Base-by-base conservation (phyloP, 30 jellyfish, hydroid and myxozoan genomes). In the Aurelia coerulea region DNA sequence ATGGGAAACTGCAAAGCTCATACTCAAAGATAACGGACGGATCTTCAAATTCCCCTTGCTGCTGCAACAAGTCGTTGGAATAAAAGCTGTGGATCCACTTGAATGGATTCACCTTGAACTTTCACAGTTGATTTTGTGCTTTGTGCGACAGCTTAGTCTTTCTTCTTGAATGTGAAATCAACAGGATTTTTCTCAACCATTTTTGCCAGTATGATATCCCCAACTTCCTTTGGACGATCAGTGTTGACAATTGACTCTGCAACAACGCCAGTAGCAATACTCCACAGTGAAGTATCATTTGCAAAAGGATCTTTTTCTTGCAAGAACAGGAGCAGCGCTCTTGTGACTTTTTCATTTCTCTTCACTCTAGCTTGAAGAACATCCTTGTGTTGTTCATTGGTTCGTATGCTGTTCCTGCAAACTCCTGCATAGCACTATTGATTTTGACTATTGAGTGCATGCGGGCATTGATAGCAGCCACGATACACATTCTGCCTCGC, bases 311-410 rank as follows among this genome's bases (percentile, higher is more conserved):
- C n/a, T n/a, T n/a, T n/a, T n/a, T 73, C 88, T 11, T 13, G 41
- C 6, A 84, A 15, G n/a, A 31, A 58, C 31, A 31, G 60, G 5
- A 49, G 46, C 11, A 73, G 33, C 12, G 74, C 18, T 42, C 56
- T 31, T 23, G 78, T 31, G 49, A 67, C 94, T 49, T 85, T 63
- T 65, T 18, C 46, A 65, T 85, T 90, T n/a, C 86, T 34, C 39
- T 62, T 51, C 63, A 31, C 7, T 51, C 90, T 63, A 10, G 89
- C 68, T 49, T 16, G 80, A 17, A 52, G 50, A 18, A 64, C 35
- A 34, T 85, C 90, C 64, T 74, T 85, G 79, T 85, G 83, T 74
- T 69, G 88, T 63, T 83, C 91, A 52, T 81, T 67, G 91, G 7
- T 18, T 68, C 67, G 62, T 81, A 81, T 13, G 35, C 54, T 81